A percentile compares a stretch with the other conserved stretches of the same genome.
Conservation (phyloP, 2,797 vertebrate genomes). For the Leontopithecus rosalia region DNA sequence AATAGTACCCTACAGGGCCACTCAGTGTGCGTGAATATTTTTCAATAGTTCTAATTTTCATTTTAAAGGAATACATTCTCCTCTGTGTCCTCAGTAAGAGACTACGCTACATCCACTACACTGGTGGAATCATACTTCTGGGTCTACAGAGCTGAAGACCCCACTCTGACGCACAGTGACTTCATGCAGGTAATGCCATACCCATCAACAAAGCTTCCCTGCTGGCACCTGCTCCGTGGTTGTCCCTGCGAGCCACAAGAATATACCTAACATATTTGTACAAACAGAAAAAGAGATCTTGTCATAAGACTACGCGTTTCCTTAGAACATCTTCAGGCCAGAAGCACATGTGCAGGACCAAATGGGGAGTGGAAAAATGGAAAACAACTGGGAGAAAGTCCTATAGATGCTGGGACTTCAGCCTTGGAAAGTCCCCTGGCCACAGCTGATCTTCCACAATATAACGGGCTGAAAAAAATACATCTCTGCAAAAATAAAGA, state of each 20-base stretch:
- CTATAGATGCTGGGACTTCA: not conserved
- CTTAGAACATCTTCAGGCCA: not conserved
- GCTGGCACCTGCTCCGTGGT: not conserved
- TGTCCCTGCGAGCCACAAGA: not conserved
- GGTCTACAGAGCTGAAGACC: not conserved
- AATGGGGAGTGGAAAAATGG: not conserved
- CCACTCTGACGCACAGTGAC: accelerated
- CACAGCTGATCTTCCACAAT: constrained; percentile 43
- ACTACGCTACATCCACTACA: not conserved
- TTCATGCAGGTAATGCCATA: not conserved
- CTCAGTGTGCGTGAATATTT: not conserved
- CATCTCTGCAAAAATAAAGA: constrained; percentile 68
- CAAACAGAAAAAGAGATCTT: not conserved
- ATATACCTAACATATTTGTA: not conserved
- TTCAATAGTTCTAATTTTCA: not conserved
- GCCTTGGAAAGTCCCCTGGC: constrained; percentile 12
- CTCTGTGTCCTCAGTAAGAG: not conserved
- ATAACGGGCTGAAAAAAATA: constrained; percentile 47
- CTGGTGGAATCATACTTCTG: not conserved
- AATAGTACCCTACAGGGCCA: not conserved
- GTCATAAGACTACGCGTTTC: not conserved
- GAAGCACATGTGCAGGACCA: not conserved
- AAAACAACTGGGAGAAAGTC: not conserved
- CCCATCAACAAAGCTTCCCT: not conserved
- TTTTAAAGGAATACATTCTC: not conserved